Base-by-base conservation (phyloP, 2,113 vertebrate genomes). In the Zapus hudsonius region DNA sequence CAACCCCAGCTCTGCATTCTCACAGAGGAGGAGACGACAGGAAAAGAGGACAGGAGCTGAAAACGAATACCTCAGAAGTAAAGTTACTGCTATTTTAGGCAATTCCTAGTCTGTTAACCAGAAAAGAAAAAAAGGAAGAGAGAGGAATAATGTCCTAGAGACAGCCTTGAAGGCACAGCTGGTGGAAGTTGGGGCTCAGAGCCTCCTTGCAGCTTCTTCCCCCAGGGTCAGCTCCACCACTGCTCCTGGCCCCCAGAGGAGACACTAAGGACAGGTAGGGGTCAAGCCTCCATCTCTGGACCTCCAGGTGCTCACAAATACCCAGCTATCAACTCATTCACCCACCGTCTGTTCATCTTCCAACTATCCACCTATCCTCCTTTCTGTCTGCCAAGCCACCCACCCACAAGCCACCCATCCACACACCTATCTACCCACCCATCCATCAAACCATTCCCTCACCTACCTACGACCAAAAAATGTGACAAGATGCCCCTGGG, bases 31-130 rank as follows among this genome's bases (percentile, higher is more conserved):
- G 72, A 93, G 72, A 82, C 85, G 59, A 47, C 23, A n/a, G 61
- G 75, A 61, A 89, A 79, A 40, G 57, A 94, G 73, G 76, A 90
- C 86, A 84, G 80, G 78, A 95, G 69, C 7, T 72, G 92, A 89
- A 92, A 93, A 87, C 33, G 84, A 89, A 94, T 80, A 89, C 88
- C 96, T 95, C 91, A 84, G 57, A 96, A 96, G 92, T 1, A 33
- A 6, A 93, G 92, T 87, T 63, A 89, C 73, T 63, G 94, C 75
- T 96, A 96, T 96, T 97, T 95, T 95, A 90, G 94, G 93, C 83
- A 93, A 87, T 57, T 92, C 85, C 79, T 94, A 90, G 93, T 90
- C 91, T 94, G 93, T 87, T 94, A 95, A 90, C 90, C 94, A 96
- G 96, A 96, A 96, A 91, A 96, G 84, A 7, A 72, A 79, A 72